Evolutionary conservation across 2,888 invertebrate genomes (phyloP).

Genomic region (Eupeodes latifasciatus): DNA sequence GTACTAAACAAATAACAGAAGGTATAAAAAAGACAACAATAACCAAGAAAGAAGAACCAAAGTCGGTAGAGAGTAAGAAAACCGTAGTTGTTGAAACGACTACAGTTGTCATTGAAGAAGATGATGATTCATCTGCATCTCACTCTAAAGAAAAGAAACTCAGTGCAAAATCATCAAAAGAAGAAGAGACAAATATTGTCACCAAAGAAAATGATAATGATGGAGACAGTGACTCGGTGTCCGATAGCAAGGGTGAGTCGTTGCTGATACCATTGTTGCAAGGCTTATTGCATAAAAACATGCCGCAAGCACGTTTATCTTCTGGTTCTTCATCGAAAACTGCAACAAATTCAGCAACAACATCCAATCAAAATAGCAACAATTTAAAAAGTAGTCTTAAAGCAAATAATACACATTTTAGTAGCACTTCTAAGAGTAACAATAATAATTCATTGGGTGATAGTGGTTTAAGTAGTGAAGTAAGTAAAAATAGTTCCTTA

Average conservation of each 20-base stretch:
- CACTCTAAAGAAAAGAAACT: conserved; percentile 62
- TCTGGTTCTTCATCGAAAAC: conserved; percentile 66
- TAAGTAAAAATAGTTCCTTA: conserved; percentile 74
- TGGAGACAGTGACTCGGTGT: conserved; percentile 48
- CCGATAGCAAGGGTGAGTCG: conserved; percentile 88
- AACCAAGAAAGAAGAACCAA: conserved; percentile 61
- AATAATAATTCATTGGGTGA: conserved; percentile 73
- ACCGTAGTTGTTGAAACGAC: conserved; percentile 59
- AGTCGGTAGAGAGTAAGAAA: conserved; percentile 50
- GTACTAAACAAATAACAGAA: conserved; percentile 63
- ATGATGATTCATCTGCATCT: conserved; percentile 31
- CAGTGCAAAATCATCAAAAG: not conserved
- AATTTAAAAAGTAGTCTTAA: conserved; percentile 72
- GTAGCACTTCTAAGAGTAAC: conserved; percentile 77
- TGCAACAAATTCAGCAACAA: conserved; percentile 70
- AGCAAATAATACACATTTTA: conserved; percentile 71
- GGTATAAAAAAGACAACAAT: conserved; percentile 67
- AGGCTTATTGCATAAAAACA: conserved; percentile 86
- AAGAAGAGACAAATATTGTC: conserved; percentile 8
- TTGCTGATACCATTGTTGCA: conserved; percentile 89
- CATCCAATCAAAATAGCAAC: conserved; percentile 77
- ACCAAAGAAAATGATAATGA: conserved; percentile 27
- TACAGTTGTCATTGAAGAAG: conserved; percentile 50
- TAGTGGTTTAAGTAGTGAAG: conserved; percentile 75
- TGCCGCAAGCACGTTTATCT: conserved; percentile 77